These are phyloP conservation scores for Tricholaema leucomelas DNA, from an alignment of 2,113 vertebrate genomes.

Conservation along the genomic window DNA sequence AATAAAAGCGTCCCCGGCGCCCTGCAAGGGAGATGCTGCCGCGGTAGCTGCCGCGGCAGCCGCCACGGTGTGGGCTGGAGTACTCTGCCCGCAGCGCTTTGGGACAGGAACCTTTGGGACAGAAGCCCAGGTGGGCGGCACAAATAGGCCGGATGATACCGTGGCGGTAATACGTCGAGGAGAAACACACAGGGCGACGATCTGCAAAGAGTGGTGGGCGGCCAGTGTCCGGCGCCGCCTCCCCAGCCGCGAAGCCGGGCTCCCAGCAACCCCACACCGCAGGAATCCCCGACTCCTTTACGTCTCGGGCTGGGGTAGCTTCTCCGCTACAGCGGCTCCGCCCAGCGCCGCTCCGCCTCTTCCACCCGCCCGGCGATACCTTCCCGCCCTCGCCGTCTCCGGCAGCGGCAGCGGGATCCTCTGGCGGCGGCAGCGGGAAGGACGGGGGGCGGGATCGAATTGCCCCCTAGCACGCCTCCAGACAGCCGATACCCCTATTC, in stretches of 20 bases:
- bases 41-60: neutral
- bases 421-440: slow-evolving; percentile 45
- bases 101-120: neutral
- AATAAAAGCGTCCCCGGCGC: neutral
- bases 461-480: accelerated
- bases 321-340: neutral
- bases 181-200: neutral
- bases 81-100: neutral
- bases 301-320: accelerated
- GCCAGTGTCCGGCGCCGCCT: neutral
- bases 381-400: neutral
- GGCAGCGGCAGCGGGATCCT: slow-evolving; percentile 11
- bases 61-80: neutral
- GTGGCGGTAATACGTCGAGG: neutral
- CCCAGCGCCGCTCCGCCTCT: neutral
- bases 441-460: neutral
- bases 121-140: neutral
- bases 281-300: too few relatives aligned
- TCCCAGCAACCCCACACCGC: accelerated
- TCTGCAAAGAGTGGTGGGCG: neutral
- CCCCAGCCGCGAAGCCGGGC: neutral
- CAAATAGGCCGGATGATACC: neutral
- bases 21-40: neutral
- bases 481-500: neutral
- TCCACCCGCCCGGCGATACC: neutral